Percentiles rank a stretch among this genome's conserved stretches.
These are phyloP conservation scores for Notechis scutatus DNA, from an alignment of 2,113 vertebrate genomes.

Conservation along the genomic window DNA sequence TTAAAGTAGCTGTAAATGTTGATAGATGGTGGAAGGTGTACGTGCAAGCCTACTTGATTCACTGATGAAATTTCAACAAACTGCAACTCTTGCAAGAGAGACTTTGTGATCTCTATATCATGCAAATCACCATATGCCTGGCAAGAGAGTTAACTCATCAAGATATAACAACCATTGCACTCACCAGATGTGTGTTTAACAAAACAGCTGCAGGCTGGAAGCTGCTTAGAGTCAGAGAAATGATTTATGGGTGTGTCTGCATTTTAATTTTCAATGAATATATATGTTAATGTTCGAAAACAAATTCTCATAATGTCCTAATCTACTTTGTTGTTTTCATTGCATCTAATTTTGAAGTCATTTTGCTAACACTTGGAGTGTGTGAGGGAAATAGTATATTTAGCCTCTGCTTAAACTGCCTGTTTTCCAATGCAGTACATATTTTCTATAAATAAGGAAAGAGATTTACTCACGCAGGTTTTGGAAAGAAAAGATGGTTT, in stretches of 20 bases:
- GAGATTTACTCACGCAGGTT: neutral
- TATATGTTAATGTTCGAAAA: conserved; percentile 11
- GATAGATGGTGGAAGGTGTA: conserved; percentile 7
- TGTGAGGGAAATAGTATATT: neutral
- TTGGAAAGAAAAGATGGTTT: neutral
- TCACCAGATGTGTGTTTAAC: conserved; percentile 29
- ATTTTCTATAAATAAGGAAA: neutral
- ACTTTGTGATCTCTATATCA: conserved; percentile 18
- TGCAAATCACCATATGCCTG: conserved; percentile 16
- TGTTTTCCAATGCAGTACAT: neutral
- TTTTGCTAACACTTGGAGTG: neutral
- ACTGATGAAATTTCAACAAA: neutral
- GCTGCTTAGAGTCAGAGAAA: conserved; percentile 5
- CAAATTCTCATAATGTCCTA: conserved; percentile 5
- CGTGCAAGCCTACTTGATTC: conserved; percentile 2
- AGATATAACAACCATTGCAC: conserved; percentile 2
- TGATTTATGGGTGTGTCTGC: conserved; percentile 13
- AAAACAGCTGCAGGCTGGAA: conserved; percentile 15
- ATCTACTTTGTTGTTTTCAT: neutral
- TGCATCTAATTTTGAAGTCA: rapidly evolving
- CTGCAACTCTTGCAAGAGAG: neutral
- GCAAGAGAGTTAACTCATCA: conserved; percentile 12
- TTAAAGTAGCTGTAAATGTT: conserved; percentile 31
- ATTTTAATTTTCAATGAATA: conserved; percentile 14
- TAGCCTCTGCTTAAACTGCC: neutral